A percentile compares a stretch with the other conserved stretches of the same genome.
phyloP scores from a whole-genome alignment of 37 sponge, comb jelly and placozoan species.

The Diacarnus erythraeanus region DNA sequence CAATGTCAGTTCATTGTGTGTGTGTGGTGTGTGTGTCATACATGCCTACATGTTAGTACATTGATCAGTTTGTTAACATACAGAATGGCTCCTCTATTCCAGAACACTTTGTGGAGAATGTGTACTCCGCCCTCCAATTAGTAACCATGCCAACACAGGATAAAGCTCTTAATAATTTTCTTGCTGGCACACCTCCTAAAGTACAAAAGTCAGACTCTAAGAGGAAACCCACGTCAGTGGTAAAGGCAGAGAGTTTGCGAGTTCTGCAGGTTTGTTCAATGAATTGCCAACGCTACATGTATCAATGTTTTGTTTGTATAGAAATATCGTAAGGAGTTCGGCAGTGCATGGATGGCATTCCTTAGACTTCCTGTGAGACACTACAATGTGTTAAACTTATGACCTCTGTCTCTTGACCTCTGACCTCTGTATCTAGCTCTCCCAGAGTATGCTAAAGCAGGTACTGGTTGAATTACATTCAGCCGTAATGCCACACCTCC shows the following conservation, averaged over 20 bases:
- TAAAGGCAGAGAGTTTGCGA: slow-evolving; percentile 5
- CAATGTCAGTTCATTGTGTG: neutral
- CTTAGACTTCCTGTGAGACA: slow-evolving; percentile 77
- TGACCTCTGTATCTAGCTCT: slow-evolving; percentile 27
- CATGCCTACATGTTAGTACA: neutral
- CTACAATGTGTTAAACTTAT: too few relatives aligned
- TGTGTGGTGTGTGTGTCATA: slow-evolving; percentile 11
- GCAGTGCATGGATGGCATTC: slow-evolving; percentile 79
- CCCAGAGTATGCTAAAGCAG: slow-evolving; percentile 21
- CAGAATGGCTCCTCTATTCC: neutral
- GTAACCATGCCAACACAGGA: slow-evolving; percentile 38
- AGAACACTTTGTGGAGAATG: slow-evolving; percentile 17
- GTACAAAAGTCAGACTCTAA: neutral
- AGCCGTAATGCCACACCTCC: slow-evolving; percentile 89
- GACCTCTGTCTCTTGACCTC: neutral
- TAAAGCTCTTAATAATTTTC: slow-evolving; percentile 27
- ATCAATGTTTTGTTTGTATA: neutral
- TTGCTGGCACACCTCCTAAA: slow-evolving; percentile 9
- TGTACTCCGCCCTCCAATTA: neutral
- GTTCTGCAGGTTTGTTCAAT: slow-evolving; percentile 1
- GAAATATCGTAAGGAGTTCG: slow-evolving; percentile 63
- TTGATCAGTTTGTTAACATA: neutral
- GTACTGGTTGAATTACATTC: slow-evolving; percentile 77
- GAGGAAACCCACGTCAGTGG: neutral
- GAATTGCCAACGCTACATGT: too few relatives aligned